phyloP scores from a whole-genome alignment of 2,113 vertebrate genomes.

The Perca schrenkii region DNA sequence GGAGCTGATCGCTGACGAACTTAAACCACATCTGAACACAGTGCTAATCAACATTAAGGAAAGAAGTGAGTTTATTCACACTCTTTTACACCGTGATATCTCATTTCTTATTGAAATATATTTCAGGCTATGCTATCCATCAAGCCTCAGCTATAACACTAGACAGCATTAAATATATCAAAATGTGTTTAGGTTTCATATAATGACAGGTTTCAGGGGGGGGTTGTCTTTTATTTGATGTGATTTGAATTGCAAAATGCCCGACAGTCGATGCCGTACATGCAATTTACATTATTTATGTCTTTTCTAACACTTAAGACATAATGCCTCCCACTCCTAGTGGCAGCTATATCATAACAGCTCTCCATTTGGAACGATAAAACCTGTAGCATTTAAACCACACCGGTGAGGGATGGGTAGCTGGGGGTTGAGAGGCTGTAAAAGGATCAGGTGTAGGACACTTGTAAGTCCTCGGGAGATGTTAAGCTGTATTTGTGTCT shows the following conservation, averaged over 20 bases:
- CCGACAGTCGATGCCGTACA: neutral
- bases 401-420: neutral
- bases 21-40: constrained; percentile 80
- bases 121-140: neutral
- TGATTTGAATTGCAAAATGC: constrained; percentile 12
- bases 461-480: constrained; percentile 26
- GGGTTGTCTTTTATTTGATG: neutral
- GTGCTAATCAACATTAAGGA: constrained; percentile 74
- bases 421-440: neutral
- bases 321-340: constrained; percentile 9
- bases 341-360: neutral
- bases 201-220: too few relatives aligned
- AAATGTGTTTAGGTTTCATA: neutral
- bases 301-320: neutral
- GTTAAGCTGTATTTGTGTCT: constrained; percentile 72
- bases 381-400: neutral
- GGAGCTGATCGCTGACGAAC: constrained; percentile 80
- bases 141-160: neutral
- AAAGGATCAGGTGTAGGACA: constrained; percentile 20
- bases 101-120: neutral
- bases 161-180: neutral
- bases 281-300: constrained; percentile 35
- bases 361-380: neutral
- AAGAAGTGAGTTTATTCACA: constrained; percentile 69
- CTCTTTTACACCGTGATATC: neutral